Evolutionary conservation across 2,113 vertebrate genomes (phyloP).

Genomic region (Silurus meridionalis): DNA sequence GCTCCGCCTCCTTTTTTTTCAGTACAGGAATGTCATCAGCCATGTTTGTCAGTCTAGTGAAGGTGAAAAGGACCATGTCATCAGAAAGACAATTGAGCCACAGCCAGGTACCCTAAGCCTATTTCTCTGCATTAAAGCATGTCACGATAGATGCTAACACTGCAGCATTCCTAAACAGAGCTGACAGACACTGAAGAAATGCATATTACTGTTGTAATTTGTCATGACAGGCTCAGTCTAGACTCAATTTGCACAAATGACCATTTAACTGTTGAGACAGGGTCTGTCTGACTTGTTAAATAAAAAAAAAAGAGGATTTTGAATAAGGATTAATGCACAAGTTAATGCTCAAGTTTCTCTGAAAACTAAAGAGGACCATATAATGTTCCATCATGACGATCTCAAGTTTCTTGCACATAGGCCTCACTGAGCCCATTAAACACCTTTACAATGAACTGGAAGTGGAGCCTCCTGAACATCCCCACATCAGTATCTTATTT

Average conservation of each 20-base stretch:
- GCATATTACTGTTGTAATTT: constrained; percentile 35
- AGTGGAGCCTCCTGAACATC: not conserved
- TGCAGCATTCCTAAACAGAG: constrained; percentile 32
- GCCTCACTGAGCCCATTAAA: not conserved
- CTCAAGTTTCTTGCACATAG: not conserved
- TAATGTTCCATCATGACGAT: not conserved
- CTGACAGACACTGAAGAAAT: constrained; percentile 33
- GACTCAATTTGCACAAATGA: constrained; percentile 26
- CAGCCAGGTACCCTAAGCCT: constrained; percentile 27
- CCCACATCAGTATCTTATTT: not conserved
- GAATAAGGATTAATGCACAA: not conserved
- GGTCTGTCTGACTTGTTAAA: constrained; percentile 3
- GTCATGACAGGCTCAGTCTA: constrained; percentile 27
- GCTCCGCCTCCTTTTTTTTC: not conserved
- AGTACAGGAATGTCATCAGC: constrained; percentile 9
- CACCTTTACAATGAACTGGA: not conserved
- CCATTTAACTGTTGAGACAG: constrained; percentile 21
- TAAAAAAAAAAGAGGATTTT: constrained; percentile 11
- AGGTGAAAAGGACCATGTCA: constrained; percentile 36
- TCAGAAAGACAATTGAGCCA: constrained; percentile 33
- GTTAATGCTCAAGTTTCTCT: not conserved
- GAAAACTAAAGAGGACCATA: not conserved
- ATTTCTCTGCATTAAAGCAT: constrained; percentile 38
- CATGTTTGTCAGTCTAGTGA: constrained; percentile 3
- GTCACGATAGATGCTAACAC: constrained; percentile 10